Conservation (phyloP, 1,140 invertebrate species). For the Saccostrea glomerata region DNA sequence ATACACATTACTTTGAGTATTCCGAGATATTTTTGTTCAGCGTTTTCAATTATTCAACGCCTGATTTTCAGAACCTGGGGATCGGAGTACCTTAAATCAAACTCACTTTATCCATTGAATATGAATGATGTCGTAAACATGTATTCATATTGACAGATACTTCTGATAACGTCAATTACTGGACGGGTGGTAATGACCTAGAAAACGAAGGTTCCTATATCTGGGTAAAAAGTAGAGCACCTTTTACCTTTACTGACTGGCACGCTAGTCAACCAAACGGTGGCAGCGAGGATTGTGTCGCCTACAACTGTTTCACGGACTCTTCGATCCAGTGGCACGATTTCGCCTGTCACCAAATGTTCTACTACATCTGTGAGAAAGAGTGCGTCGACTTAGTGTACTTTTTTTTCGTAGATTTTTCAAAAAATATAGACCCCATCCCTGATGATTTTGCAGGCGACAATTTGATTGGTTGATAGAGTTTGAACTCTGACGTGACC, state of each 20-base stretch:
- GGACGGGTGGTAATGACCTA: conserved; percentile 24
- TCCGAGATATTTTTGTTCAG: too few relatives aligned
- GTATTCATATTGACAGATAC: background rate
- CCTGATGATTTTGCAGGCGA: too few relatives aligned
- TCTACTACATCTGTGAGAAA: conserved; percentile 36
- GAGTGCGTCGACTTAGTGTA: background rate
- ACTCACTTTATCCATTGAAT: too few relatives aligned
- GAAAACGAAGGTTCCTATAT: conserved; percentile 3
- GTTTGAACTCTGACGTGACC: too few relatives aligned
- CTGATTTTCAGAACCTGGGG: too few relatives aligned
- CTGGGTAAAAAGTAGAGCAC: background rate
- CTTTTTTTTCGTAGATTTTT: background rate
- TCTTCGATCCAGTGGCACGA: conserved; percentile 10
- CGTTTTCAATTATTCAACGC: too few relatives aligned
- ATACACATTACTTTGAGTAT: too few relatives aligned
- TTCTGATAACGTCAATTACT: conserved; percentile 8
- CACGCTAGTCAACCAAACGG: background rate
- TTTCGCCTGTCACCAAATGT: background rate
- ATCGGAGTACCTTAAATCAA: background rate
- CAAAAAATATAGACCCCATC: too few relatives aligned
- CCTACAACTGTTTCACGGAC: conserved; percentile 16
- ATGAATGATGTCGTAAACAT: too few relatives aligned
- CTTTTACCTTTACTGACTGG: conserved; percentile 30
- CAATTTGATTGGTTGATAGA: too few relatives aligned
- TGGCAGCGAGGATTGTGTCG: conserved; percentile 22